Evolutionary conservation across 2,113 vertebrate genomes (phyloP), one percentile per base, ranked within the genome.

Genomic region (Haliaeetus leucogaster): DNA sequence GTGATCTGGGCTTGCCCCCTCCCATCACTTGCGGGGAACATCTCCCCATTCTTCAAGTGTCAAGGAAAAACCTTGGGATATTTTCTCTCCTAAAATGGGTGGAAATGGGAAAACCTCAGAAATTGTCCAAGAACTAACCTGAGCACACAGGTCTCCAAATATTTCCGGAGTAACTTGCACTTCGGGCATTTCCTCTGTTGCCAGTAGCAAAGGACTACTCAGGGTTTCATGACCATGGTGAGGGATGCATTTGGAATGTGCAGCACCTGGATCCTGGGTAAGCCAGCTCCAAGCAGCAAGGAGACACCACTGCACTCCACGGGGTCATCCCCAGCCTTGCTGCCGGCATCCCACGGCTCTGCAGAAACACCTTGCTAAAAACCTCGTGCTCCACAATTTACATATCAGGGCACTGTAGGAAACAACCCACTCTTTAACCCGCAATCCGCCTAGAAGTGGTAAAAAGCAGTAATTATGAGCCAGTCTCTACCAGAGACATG

Each of bases 221-320:
- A 50, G 67, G 55, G 18, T 19, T 88, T 45, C 17, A 1, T 20
- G 52, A 13, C 29, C 6, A 0, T 5, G 13, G 2, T 1, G 3
- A 67, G 14, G 7, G 13, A 3, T 38, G 10, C 8, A 3, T 14
- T 26, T 29, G 50, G 45, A 45, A 45, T 13, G 9, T 26, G 26
- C 34, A 53, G 59, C 18, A 26, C 30, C 26, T 29, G 32, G 56
- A 13, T 6, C 25, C 13, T 1, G 1, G n/a, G 21, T 50, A 21
- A 78, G 9, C 7, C 4, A 2, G 32, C 36, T 58, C 16, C 3
- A 6, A 88, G n/a, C n/a, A 52, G 34, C 1, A 1, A 77, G 32
- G 32, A 86, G 53, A 73, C 40, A 59, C 7, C 13, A 10, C 16
- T 3, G 45, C 11, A 26, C 9, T 7, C 61, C 56, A 38, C 0